A percentile compares a stretch with the other conserved stretches of the same genome.
These are phyloP conservation scores for Romanogobio albipinnatus DNA, from an alignment of 2,113 vertebrate species.

Conservation along the genomic window DNA sequence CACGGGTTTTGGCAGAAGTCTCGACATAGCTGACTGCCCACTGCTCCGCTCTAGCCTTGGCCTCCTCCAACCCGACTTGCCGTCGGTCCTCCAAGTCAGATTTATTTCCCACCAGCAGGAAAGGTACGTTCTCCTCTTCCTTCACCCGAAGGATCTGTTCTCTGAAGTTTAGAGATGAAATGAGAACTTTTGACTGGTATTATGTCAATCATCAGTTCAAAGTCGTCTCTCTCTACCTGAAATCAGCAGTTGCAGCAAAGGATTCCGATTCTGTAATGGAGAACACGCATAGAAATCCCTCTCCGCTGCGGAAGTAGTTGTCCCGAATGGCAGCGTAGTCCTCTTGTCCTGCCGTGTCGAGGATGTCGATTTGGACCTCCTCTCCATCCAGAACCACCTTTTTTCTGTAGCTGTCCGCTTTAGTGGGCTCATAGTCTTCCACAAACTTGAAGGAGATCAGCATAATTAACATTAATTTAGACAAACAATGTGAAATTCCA, in stretches of 20 bases:
- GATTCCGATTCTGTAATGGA: slow-evolving; percentile 90
- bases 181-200: background rate
- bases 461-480: background rate
- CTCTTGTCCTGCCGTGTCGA: slow-evolving; percentile 89
- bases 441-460: slow-evolving; percentile 79
- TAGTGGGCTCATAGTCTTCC: slow-evolving; percentile 89
- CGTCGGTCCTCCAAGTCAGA: slow-evolving; percentile 91
- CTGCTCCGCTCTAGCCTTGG: slow-evolving; percentile 85
- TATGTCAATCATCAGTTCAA: background rate
- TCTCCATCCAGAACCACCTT: slow-evolving; percentile 89
- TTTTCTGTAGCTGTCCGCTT: slow-evolving; percentile 90
- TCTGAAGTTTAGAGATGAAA: slow-evolving; percentile 63
- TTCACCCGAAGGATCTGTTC: slow-evolving; percentile 90
- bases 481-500: background rate
- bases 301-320: slow-evolving; percentile 89
- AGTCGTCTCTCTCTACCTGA: slow-evolving; percentile 73
- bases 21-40: slow-evolving; percentile 91
- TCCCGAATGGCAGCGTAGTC: slow-evolving; percentile 90
- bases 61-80: slow-evolving; percentile 87
- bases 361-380: slow-evolving; percentile 88
- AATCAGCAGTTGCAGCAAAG: slow-evolving; percentile 87
- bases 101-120: slow-evolving; percentile 89
- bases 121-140: slow-evolving; percentile 91
- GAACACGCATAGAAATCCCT: slow-evolving; percentile 89
- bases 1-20: slow-evolving; percentile 88